phyloP scores from a whole-genome alignment of 2,797 vertebrate species.

The Columba guinea region DNA sequence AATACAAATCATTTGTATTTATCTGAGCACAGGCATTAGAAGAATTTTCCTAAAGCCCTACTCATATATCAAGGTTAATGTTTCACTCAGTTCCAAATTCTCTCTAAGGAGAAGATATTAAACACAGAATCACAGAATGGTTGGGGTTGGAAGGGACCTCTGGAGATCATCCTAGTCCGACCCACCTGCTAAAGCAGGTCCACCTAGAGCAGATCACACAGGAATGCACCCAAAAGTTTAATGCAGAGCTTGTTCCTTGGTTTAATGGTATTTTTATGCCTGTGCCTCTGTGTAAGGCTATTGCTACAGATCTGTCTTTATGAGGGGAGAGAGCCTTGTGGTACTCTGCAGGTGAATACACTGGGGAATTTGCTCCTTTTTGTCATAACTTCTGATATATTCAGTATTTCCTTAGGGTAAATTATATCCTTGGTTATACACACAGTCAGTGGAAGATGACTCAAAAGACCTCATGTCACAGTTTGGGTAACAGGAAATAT shows the following conservation, averaged over 20 bases:
- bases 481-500: background rate
- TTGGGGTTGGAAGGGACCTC: too few species aligned
- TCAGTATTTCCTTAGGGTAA: background rate
- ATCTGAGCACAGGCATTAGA: background rate
- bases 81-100: background rate
- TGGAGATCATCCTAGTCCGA: too few species aligned
- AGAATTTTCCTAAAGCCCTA: background rate
- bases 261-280: background rate
- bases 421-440: background rate
- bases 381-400: background rate
- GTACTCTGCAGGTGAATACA: background rate
- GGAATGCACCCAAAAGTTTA: background rate
- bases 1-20: background rate
- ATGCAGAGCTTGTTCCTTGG: background rate
- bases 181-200: too few species aligned
- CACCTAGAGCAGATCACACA: too few species aligned
- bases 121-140: too few species aligned
- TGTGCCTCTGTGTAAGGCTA: background rate
- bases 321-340: background rate
- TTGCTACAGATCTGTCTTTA: background rate
- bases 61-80: background rate
- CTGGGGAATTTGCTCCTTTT: background rate
- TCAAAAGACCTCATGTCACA: background rate
- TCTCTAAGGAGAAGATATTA: background rate
- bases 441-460: background rate